Evolutionary conservation across 2,113 vertebrate species (phyloP).

Genomic region (Lichenostomus cassidix): DNA sequence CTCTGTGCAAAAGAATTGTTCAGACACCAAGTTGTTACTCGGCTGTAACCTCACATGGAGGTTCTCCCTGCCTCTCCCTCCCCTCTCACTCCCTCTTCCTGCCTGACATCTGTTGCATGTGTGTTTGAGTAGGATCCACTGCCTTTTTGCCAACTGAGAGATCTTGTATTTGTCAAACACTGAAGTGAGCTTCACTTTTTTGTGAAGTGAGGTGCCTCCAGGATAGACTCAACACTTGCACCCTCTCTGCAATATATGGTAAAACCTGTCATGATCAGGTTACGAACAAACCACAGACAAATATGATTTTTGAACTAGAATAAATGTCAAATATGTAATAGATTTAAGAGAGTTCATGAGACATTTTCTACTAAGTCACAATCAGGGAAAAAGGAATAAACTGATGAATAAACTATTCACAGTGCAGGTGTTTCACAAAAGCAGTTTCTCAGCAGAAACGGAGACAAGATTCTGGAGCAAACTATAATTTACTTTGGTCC

Average conservation of each 20-base stretch:
- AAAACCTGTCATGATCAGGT: not conserved
- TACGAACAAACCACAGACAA: not conserved
- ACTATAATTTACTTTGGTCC: not conserved
- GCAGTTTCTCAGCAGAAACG: not conserved
- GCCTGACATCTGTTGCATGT: not conserved
- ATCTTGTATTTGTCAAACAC: not conserved
- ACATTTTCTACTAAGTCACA: not conserved
- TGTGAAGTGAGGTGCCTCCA: not conserved
- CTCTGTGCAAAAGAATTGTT: not conserved
- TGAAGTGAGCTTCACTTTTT: not conserved
- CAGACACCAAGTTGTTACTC: not conserved
- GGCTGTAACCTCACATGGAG: not conserved
- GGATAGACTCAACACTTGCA: not conserved
- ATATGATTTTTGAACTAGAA: not conserved
- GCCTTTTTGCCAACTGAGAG: not conserved
- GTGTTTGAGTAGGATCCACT: not conserved
- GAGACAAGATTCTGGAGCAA: not conserved
- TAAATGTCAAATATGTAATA: not conserved
- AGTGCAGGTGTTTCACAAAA: not conserved
- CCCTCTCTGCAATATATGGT: not conserved
- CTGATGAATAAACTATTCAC: not conserved
- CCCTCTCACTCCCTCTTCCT: not conserved
- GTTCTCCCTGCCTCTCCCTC: fast-evolving
- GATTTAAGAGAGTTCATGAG: not conserved
- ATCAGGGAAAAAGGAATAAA: not conserved